Evolutionary conservation across 2,888 invertebrate species (phyloP), one percentile per base, ranked within the genome.

Genomic region (Apoda limacodes): DNA sequence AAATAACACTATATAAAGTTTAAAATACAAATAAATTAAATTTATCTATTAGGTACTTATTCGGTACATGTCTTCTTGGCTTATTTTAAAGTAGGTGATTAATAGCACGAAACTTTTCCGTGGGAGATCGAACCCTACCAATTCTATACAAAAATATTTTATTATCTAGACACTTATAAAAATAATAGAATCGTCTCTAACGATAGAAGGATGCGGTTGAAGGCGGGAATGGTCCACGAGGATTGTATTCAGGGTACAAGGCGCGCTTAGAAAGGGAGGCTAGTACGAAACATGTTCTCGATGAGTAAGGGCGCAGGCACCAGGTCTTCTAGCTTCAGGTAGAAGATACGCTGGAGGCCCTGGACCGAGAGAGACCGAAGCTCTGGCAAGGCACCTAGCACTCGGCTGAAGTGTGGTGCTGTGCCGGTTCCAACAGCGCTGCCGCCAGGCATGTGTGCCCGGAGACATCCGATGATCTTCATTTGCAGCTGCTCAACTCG

Each of bases 401-500:
- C 87, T 35, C 93, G 87, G 52, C 96, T 95, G 84, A 97, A 94
- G 78, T 95, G 96, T 57, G 96, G 94, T 12, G 93, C 89, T 56
- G 95, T 95, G 51, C 91, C 86, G 60, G 93, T 92, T 14, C 92
- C 93, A 88, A 76, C 95, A 90, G 65, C 93, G 83, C 46, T 96
- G 75, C 48, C 94, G 89, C 62, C 92, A 11, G 95, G 96, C 60
- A 96, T 95, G 80, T 98, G 98, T 57, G 98, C 98, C 24, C 96
- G 88, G 35, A 98, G 83, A 37, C 96, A 95, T 39, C 93, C 92
- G 52, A 98, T 95, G 55, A 98, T 93, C 72, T 95, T 96, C 91
- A 94, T 95, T 68, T 98, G 97, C 10, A 98, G 83, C 53, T 93
- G 93, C 65, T 98, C 98, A 46, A 98, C 93, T 50, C 92, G 89